A percentile compares a stretch with the other conserved stretches of the same genome.
These are phyloP conservation scores for Oncorhynchus kisutch DNA, from an alignment of 2,113 vertebrate genomes.

Conservation along the genomic window DNA sequence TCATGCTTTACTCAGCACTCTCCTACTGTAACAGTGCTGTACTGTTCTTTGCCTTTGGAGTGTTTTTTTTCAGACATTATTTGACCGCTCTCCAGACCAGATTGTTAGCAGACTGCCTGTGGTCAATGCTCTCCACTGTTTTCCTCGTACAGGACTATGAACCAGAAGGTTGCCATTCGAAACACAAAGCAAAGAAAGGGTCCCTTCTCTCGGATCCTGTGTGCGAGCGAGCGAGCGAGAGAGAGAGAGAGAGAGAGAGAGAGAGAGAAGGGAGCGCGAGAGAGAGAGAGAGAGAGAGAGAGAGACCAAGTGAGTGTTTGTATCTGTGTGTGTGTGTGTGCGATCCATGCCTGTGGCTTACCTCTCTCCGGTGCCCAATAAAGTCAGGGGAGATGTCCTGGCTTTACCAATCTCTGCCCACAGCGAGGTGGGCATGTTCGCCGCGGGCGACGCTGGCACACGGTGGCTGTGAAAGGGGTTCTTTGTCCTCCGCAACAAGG, in stretches of 20 bases:
- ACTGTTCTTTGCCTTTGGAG: background rate
- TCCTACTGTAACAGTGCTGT: background rate
- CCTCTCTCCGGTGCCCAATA: background rate
- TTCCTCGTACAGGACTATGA: background rate
- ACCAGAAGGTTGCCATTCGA: conserved; percentile 1
- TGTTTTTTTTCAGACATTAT: background rate
- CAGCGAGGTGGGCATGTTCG: background rate
- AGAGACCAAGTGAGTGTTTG: no score
- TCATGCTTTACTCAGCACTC: background rate
- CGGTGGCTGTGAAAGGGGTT: conserved; percentile 4
- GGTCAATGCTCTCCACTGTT: background rate
- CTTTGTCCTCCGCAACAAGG: conserved; percentile 15
- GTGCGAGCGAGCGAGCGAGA: rapidly evolving
- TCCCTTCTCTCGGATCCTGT: conserved; percentile 5
- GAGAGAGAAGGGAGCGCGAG: no score
- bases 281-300: no score
- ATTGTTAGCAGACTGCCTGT: background rate
- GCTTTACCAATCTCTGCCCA: conserved; percentile 4
- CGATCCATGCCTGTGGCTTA: background rate
- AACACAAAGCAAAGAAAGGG: conserved; percentile 16
- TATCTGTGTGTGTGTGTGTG: background rate
- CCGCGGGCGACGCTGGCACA: background rate
- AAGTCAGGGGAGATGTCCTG: conserved; percentile 10
- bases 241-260: background rate
- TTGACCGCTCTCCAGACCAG: background rate